Evolutionary conservation across 2,797 vertebrate species (phyloP), one percentile per base, ranked within the genome.

Genomic region (Argyrosomus regius): DNA sequence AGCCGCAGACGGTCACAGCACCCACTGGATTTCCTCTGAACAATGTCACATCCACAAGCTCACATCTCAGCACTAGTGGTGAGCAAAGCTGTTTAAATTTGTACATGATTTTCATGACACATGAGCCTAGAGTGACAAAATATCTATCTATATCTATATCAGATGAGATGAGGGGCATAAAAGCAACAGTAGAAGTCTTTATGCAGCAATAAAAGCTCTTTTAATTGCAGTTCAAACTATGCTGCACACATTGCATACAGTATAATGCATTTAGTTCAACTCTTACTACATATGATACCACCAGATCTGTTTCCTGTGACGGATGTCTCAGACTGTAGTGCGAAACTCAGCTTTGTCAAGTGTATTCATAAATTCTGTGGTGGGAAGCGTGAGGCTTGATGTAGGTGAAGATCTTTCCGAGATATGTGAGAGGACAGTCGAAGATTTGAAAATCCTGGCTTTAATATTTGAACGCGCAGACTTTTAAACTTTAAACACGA

Each of bases 61-160:
- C 87, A 46, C 41, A 48, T 52, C 49, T 83, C 20, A 87, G n/a
- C 72, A 77, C 50, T 8, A 72, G 48, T 58, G 75, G 94, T 95
- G 72, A 93, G 90, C 46, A 17, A 52, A 16, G 50, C 17, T 28
- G 1, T n/a, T 66, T 64, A 45, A 2, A 41, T 8, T 64, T 66
- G 3, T 12, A 6, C 46, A 14, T 52, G 22, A 72, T 24, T 53
- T 46, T 54, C 4, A 43, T 18, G 24, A 16, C 5, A 22, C 6
- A 5, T 49, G 14, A 10, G 41, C 39, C 59, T 66, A 4, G 28
- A 24, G 0, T 11, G 4, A 35, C 28, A 45, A 26, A 12, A 62
- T 43, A 20, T 26, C 35, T 35, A 35, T 45, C 4, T 43, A 13
- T 12, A 13, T 53, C 48, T 5, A 26, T 11, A 56, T 63, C 26